Conservation (phyloP, 23 tunicate species). For the Ciona savignyi region DNA sequence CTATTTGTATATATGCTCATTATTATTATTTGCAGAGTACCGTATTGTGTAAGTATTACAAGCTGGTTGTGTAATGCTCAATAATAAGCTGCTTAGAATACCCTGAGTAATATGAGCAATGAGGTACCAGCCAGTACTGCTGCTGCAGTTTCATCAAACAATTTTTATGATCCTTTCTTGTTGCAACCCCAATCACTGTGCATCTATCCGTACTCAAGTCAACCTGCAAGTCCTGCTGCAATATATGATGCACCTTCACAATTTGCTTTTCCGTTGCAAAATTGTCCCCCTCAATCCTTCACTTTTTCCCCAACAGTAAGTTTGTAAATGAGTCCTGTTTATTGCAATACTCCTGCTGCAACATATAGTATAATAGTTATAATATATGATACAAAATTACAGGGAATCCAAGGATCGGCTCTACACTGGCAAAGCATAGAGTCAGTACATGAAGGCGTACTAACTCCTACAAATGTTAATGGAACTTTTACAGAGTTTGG, state of each 20-base stretch:
- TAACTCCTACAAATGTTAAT: slow-evolving; percentile 9
- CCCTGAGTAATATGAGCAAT: too few relatives aligned
- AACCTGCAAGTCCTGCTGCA: slow-evolving; percentile 7
- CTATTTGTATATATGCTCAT: neutral
- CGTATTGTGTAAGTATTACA: too few relatives aligned
- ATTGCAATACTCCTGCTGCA: too few relatives aligned
- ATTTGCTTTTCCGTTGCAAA: neutral
- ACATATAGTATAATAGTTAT: too few relatives aligned
- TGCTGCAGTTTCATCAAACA: too few relatives aligned
- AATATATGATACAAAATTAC: neutral
- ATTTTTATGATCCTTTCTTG: neutral
- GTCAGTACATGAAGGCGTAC: slow-evolving; percentile 8
- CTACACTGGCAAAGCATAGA: slow-evolving; percentile 11
- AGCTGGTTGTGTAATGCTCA: too few relatives aligned
- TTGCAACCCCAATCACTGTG: neutral
- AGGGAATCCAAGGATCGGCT: neutral
- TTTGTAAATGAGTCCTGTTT: neutral
- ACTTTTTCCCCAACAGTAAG: slow-evolving; percentile 10
- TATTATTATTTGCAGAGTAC: neutral
- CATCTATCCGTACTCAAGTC: slow-evolving; percentile 7
- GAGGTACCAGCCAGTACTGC: neutral
- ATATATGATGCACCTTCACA: neutral
- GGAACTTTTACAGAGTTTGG: neutral
- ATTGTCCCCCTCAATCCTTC: slow-evolving; percentile 7
- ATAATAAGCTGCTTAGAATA: too few relatives aligned